Conservation (phyloP, 35 echinoderm and acorn worm genomes). For the Amphiura filiformis region DNA sequence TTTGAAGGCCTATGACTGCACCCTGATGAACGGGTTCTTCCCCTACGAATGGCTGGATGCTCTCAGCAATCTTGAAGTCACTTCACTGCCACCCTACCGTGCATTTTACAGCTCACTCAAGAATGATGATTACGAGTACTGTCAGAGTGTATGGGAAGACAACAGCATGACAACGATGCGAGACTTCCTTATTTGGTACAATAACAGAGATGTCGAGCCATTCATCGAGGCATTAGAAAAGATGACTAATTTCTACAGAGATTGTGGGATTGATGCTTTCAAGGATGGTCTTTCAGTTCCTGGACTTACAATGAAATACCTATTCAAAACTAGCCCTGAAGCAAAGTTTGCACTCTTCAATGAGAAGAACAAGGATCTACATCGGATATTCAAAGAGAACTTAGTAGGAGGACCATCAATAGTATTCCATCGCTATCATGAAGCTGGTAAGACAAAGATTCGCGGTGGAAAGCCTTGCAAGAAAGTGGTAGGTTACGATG, state of each 20-base stretch:
- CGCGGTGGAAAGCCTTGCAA: background rate
- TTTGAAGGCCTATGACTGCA: slow-evolving; percentile 44
- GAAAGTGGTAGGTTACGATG: slow-evolving; percentile 22
- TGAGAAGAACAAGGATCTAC: background rate
- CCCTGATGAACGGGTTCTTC: slow-evolving; percentile 39
- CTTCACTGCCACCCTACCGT: slow-evolving; percentile 7
- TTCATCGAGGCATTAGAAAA: slow-evolving; percentile 37
- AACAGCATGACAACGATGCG: slow-evolving; percentile 1
- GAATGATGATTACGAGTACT: slow-evolving; percentile 19
- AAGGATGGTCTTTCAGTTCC: slow-evolving; percentile 23
- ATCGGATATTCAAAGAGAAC: background rate
- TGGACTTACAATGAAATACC: slow-evolving; percentile 22
- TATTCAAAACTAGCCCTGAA: background rate
- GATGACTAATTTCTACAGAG: slow-evolving; percentile 8
- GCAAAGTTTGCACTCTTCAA: background rate
- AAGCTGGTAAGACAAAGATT: background rate
- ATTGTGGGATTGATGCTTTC: slow-evolving; percentile 12
- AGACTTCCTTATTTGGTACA: slow-evolving; percentile 17
- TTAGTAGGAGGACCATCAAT: slow-evolving; percentile 3
- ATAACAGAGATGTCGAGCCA: slow-evolving; percentile 27
- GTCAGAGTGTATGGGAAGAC: slow-evolving; percentile 20
- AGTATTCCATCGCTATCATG: slow-evolving; percentile 16
- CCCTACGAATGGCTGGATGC: slow-evolving; percentile 57
- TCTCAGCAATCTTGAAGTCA: background rate
- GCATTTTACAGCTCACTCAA: slow-evolving; percentile 44